Conservation (phyloP, 2,797 vertebrate genomes). For the Tympanoctomys barrerae region DNA sequence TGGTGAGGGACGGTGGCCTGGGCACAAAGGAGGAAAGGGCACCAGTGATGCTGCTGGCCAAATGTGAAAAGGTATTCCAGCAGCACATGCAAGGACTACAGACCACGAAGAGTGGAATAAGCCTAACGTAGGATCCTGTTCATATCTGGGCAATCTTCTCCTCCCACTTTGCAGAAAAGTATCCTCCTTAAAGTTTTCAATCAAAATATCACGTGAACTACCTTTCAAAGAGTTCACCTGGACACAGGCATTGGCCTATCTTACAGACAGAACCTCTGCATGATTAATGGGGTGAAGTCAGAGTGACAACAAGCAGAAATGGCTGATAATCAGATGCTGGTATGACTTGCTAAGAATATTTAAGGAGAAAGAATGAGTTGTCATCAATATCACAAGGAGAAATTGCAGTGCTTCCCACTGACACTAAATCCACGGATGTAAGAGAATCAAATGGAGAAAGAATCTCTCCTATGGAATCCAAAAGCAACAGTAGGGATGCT, state of each 20-base stretch:
- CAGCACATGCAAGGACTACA: background rate
- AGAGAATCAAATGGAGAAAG: background rate
- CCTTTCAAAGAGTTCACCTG: background rate
- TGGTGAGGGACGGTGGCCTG: background rate
- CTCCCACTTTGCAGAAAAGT: background rate
- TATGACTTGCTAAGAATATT: background rate
- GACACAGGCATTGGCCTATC: background rate
- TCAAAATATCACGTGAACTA: background rate
- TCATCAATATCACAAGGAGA: background rate
- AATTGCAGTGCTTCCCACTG: background rate
- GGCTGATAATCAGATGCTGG: background rate
- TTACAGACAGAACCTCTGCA: background rate
- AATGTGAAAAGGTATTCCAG: fast-evolving
- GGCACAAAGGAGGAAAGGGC: background rate
- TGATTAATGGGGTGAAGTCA: background rate
- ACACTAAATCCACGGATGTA: background rate
- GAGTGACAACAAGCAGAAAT: background rate
- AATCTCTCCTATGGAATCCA: background rate
- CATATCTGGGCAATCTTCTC: background rate
- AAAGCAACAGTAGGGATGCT: background rate
- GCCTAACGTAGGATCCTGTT: background rate
- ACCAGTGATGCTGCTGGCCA: conserved; percentile 39
- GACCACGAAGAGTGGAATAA: background rate
- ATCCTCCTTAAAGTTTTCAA: conserved; percentile 35
- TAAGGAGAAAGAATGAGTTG: background rate